Base-by-base conservation (phyloP, 2,888 invertebrate species). In the Andrena dorsata region DNA sequence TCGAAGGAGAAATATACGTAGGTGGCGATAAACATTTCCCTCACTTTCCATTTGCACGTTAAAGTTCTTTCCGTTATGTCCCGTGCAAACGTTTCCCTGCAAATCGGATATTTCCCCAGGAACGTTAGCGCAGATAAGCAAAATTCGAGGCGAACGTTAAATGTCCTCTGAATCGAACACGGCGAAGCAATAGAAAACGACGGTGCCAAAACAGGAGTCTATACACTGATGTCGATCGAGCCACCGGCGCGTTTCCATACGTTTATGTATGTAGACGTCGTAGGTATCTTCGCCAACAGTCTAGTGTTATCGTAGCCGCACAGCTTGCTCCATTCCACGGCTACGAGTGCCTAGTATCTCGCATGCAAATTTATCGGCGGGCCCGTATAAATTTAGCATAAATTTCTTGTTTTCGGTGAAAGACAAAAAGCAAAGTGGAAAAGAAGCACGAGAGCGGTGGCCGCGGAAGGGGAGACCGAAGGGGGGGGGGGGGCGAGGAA, bases 341-440 rank as follows among this genome's bases (percentile, higher is more conserved):
- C 74, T 82, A 84, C 85, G 84, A 88, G 83, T 89, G 84, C 86
- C 87, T 86, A 87, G 89, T 91, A 90, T 89, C 89, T 88, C 82
- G 79, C 86, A 90, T 90, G 90, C 85, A 90, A 90, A 90, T 87
- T 89, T 89, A 90, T 90, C 86, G 90, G 60, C 73, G 76, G 51
- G 35, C 75, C 87, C 82, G 90, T 87, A 90, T 90, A 91, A 90
- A 84, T 89, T 90, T 90, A 90, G 87, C 91, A 91, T 90, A 91
- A 85, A 90, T 90, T 90, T 89, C 90, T 91, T 88, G 91, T 87
- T 91, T 90, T 90, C 84, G 86, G 85, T 78, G 83, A 86, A 80
- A 80, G 75, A 89, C 82, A 83, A 82, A 72, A 71, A 60, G 56
- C 41, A 56, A 63, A 16, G 60, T 26, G 47, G 47, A 35, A 28